Base-by-base conservation (phyloP, 2,113 vertebrate species). In the Panurus biarmicus region DNA sequence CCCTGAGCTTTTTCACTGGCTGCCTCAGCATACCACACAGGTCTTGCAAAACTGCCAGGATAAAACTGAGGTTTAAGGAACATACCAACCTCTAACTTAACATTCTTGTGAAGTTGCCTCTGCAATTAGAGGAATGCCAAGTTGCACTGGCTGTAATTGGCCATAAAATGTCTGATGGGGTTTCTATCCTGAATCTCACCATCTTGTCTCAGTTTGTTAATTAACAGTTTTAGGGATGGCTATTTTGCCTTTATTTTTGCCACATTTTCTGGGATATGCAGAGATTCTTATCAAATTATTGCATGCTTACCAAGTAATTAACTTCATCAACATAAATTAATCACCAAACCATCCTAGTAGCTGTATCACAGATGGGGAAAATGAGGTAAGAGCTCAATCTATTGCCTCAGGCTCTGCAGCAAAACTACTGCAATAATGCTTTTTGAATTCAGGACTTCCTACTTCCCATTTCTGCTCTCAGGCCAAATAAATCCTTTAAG, bases 281-380 rank as follows among this genome's bases (percentile, higher is more conserved):
- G 33, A 79, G 44, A 85, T 85, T 47, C 71, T 76, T 29, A 85
- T 58, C 25, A 50, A 87, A 86, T 76, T 88, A 77, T 76, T 89
- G 77, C 47, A 36, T 83, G 62, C 47, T 83, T 83, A 87, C 45
- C 25, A 90, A 87, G 78, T 74, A 85, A 76, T 89, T 94, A 85
- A 83, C 35, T 77, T 79, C 40, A 85, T 57, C 80, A 75, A 70
- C 80, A 82, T 65, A 89, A 92, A 87, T 92, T 90, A 84, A 94
- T 89, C 81, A 76, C 71, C 54, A 70, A 87, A 83, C 50, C 26
- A 29, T 58, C 51, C 74, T 67, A 35, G 33, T 38, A 93, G 47
- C 51, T 60, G 28, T 57, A 26, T 12, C 19, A 2, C 82, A 91
- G 60, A 50, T 74, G 71, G 60, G 56, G 44, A 74, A 83, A 77